Evolutionary conservation across 2,888 invertebrate genomes (phyloP), one percentile per base, ranked within the genome.

Genomic region (Pollenia angustigena): DNA sequence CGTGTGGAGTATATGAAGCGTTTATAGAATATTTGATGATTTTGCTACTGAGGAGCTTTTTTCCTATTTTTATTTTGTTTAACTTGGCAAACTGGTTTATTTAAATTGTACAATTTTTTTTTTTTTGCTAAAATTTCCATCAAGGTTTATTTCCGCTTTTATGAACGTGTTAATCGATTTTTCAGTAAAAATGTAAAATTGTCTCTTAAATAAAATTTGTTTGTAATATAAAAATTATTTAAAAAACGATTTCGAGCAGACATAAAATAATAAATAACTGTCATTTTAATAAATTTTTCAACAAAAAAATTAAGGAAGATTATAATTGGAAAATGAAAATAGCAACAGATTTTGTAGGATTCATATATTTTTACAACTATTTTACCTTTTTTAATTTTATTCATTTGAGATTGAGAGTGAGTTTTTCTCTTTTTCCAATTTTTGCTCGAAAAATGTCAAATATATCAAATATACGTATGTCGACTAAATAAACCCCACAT

Each of bases 81-180:
- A 40, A 69, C 68, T 84, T 83, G 69, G 78, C 74, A 85, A 80
- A 80, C 84, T 85, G 79, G 79, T 74, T 85, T 85, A 74, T 80
- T 80, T 50, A 32, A 80, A 62, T 74, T 85, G 46, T 68, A 68
- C 46, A 84, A 71, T 52, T 0, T 46, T 48, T 66, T 84, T 69
- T 50, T 52, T 74, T 76, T 54, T 48, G 58, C 71, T 75, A 71
- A 85, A 87, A 86, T 88, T 85, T 87, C 85, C 84, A 85, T 88
- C 82, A 87, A 87, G 87, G 80, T 88, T 86, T 88, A 85, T 89
- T 89, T 89, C 89, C 89, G 89, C 88, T 89, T 87, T 87, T 82
- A 81, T 88, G 88, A 87, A 88, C 88, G 89, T 89, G 89, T 88
- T 88, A 88, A 89, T 87, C 85, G 88, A 89, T 88, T 89, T 87